These are phyloP conservation scores for Pithys albifrons DNA, from an alignment of 2,113 vertebrate genomes.

Conservation along the genomic window DNA sequence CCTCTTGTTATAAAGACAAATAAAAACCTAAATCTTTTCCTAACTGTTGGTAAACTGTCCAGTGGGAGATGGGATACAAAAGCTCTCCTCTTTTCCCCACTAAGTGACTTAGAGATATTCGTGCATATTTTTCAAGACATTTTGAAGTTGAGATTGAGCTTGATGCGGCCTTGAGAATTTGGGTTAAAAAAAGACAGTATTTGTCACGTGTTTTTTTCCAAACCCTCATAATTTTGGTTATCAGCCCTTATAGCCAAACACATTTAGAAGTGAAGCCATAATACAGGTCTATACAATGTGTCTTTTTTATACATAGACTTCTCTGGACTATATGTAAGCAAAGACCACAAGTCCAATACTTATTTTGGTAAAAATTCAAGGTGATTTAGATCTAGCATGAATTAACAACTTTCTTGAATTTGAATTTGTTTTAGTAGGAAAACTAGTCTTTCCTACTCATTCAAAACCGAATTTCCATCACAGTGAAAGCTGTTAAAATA, in stretches of 20 bases:
- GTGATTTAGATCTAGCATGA: not conserved
- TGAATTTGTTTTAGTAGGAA: not conserved
- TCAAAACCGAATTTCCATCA: not conserved
- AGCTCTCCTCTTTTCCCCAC: not conserved
- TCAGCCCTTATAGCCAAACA: not conserved
- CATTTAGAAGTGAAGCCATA: not conserved
- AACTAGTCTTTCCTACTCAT: not conserved
- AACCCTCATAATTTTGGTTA: not conserved
- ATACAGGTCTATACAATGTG: not conserved
- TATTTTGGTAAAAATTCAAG: not conserved
- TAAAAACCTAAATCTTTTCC: not conserved
- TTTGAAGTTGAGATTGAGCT: not conserved
- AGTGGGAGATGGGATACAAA: not conserved
- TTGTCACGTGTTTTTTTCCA: fast-evolving
- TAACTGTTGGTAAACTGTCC: not conserved
- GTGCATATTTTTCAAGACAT: not conserved
- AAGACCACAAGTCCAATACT: not conserved
- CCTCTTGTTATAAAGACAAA: not conserved
- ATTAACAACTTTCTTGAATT: not conserved
- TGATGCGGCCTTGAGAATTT: fast-evolving
- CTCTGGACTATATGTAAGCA: not conserved
- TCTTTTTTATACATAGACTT: not conserved
- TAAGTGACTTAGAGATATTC: not conserved
- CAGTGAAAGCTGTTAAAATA: not conserved
- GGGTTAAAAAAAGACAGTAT: not conserved